These are phyloP conservation scores for Larimichthys crocea DNA, from an alignment of 2,113 vertebrate genomes.

Conservation along the genomic window DNA sequence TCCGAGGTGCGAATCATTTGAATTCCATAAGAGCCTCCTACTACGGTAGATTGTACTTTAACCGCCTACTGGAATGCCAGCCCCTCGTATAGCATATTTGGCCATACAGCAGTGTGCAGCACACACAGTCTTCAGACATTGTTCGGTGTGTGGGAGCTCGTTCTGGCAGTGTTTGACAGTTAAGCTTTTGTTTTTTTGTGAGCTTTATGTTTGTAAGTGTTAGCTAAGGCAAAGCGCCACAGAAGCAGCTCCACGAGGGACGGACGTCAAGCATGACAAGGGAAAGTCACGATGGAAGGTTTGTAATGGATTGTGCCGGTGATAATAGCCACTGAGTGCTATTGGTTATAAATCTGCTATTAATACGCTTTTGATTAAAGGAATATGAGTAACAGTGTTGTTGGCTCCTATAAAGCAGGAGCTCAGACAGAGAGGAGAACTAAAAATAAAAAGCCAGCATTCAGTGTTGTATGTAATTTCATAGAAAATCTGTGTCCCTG, in stretches of 20 bases:
- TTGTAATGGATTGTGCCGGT: constrained; percentile 21
- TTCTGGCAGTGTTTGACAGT: constrained; percentile 75
- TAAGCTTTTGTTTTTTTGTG: constrained; percentile 67
- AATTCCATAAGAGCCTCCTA: constrained; percentile 74
- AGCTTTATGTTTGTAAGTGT: constrained; percentile 69
- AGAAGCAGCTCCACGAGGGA: constrained; percentile 25
- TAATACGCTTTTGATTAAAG: constrained; percentile 21
- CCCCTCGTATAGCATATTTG: constrained; percentile 56
- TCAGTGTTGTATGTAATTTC: constrained; percentile 17
- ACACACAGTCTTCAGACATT: constrained; percentile 70
- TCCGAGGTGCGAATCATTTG: constrained; percentile 60
- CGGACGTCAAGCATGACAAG: constrained; percentile 30
- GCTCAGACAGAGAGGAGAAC: neutral
- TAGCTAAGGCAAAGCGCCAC: constrained; percentile 66
- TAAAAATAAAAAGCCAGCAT: constrained; percentile 45
- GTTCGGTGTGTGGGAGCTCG: constrained; percentile 78
- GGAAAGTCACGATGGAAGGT: constrained; percentile 46
- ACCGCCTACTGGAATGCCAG: constrained; percentile 68
- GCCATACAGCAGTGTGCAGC: constrained; percentile 58
- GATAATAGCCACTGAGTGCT: constrained; percentile 38
- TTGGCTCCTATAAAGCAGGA: constrained; percentile 7
- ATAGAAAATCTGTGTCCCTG: constrained; percentile 25
- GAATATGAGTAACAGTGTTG: constrained; percentile 9
- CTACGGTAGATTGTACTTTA: constrained; percentile 63
- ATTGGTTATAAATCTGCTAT: constrained; percentile 28